Base-by-base conservation (phyloP, 53 echinoderm and acorn worm genomes). In the Astropecten irregularis region DNA sequence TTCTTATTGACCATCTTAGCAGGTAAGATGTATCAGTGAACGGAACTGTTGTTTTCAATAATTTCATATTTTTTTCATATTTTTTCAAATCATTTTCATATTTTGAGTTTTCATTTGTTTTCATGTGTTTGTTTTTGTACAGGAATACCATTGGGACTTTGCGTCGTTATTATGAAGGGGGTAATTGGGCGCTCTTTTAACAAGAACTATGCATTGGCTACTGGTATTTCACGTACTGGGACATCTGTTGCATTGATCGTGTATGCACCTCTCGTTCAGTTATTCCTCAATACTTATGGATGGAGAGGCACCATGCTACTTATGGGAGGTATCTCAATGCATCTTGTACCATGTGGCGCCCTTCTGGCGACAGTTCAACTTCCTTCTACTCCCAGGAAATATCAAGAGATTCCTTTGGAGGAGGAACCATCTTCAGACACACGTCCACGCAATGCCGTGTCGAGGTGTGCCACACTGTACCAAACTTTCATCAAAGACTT, bases 241-340 rank as follows among this genome's bases (percentile, higher is more conserved):
- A 19, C 37, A 21, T 66, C 66, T 1, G 21, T 66, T 0, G 66
- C 18, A 34, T 21, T 66, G 66, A 18, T 66, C 40, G 8, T 20
- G 18, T 36, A 19, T 1, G 38, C 21, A 21, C 66, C 66, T 18
- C 66, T 66, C 37, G 16, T 21, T 21, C 74, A 74, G 55, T 20
- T 74, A 2, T 74, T 74, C 58, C 58, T 74, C 6, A 31, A 74
- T 37, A 56, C 57, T 0, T 74, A 74, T 26, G 74, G 74, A 18
- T 74, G 74, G 74, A 55, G 74, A 33, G 74, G 74, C 49, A 56
- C 74, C 23, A 58, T 56, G 74, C 26, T 74, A 4, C 58, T 74
- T 0, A 74, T 56, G 5, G 74, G 54, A 58, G 56, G 1, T 4
- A 28, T 69, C 1, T 25, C 69, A 6, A 15, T 69, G 46, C 69